Conservation (phyloP, 2,888 invertebrate genomes). For the Periphyllus acericola region DNA sequence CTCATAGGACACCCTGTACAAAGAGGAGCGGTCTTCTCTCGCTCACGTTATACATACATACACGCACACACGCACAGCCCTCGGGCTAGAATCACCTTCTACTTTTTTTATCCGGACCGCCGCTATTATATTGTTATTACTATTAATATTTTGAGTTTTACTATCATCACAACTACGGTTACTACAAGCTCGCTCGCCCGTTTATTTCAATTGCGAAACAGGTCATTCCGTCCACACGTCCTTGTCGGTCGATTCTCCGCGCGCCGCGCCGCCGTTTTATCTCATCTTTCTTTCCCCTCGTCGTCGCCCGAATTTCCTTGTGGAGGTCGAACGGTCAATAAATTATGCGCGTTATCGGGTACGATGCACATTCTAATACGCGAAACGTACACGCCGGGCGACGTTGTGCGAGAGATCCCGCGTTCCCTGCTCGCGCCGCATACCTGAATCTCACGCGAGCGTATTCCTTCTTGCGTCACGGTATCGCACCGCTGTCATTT, state of each 20-base stretch:
- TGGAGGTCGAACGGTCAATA: conserved; percentile 41
- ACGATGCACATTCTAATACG: neutral
- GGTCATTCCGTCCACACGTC: conserved; percentile 49
- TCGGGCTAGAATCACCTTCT: conserved; percentile 47
- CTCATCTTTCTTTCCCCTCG: conserved; percentile 22
- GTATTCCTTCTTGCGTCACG: neutral
- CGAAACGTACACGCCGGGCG: neutral
- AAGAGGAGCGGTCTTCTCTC: conserved; percentile 53
- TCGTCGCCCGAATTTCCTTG: conserved; percentile 48
- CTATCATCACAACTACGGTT: neutral
- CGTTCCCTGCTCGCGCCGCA: neutral
- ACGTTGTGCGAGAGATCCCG: neutral
- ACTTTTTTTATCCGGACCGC: conserved; percentile 28
- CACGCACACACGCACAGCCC: conserved; percentile 27
- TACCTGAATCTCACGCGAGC: neutral
- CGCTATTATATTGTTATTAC: conserved; percentile 1
- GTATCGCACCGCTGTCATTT: neutral
- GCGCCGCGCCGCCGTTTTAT: conserved; percentile 2
- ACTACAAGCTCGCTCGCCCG: neutral
- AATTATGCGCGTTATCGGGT: neutral
- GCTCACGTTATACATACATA: neutral
- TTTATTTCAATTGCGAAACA: conserved; percentile 58
- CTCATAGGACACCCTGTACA: neutral
- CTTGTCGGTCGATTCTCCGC: conserved; percentile 43
- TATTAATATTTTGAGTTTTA: neutral